These are phyloP conservation scores for Allacma fusca DNA, from an alignment of 2,888 invertebrate genomes.

Conservation along the genomic window DNA sequence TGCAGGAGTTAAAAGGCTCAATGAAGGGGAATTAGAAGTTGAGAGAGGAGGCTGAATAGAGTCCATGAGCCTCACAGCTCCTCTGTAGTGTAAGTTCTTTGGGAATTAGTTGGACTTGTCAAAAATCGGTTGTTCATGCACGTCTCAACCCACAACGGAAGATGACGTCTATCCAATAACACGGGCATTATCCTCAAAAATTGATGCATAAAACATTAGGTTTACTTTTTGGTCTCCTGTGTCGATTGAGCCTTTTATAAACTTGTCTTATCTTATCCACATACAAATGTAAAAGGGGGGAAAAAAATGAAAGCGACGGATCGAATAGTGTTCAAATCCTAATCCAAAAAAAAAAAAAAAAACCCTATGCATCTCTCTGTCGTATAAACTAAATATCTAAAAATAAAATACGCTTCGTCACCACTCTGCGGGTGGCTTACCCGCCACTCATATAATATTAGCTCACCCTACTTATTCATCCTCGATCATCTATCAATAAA, in stretches of 20 bases:
- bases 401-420: constrained; percentile 55
- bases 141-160: constrained; percentile 29
- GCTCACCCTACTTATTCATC: constrained; percentile 38
- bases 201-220: constrained; percentile 23
- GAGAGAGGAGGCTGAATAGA: neutral
- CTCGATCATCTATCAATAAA: constrained; percentile 31
- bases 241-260: constrained; percentile 10
- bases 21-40: constrained; percentile 1
- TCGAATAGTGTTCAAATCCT: constrained; percentile 29
- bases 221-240: constrained; percentile 35
- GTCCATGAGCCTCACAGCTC: neutral
- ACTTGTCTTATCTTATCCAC: constrained; percentile 17
- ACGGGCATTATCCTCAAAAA: constrained; percentile 34
- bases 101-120: constrained; percentile 48
- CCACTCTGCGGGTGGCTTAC: constrained; percentile 55
- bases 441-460: constrained; percentile 36
- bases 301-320: constrained; percentile 34
- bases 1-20: neutral
- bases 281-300: neutral
- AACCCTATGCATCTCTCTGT: neutral
- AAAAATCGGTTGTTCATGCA: constrained; percentile 55
- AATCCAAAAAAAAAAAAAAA: constrained; percentile 27
- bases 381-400: too few species aligned
- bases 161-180: constrained; percentile 2
- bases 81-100: neutral